Evolutionary conservation across 2,888 invertebrate genomes (phyloP).

Genomic region (Diogma glabrata): DNA sequence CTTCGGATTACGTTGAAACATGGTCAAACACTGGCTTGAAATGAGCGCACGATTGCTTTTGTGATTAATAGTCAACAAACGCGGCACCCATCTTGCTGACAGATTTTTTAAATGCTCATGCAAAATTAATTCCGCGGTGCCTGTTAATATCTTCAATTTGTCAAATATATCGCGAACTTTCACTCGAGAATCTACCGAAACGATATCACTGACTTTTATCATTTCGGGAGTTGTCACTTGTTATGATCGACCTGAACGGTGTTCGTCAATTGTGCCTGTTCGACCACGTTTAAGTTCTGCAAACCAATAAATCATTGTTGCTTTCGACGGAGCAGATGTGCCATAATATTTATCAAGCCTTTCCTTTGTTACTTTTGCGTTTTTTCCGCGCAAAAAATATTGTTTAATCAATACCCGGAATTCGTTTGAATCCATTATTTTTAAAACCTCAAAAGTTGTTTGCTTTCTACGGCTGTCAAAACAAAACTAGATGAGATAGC

Average conservation of each 20-base stretch:
- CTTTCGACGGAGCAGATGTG: background rate
- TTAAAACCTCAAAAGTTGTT: background rate
- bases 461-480: background rate
- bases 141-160: slow-evolving; percentile 18
- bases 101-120: slow-evolving; percentile 24
- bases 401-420: background rate
- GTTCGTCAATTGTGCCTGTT: background rate
- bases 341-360: background rate
- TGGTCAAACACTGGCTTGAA: slow-evolving; percentile 23
- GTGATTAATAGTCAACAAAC: slow-evolving; percentile 21
- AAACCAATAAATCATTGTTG: background rate
- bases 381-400: background rate
- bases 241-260: background rate
- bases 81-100: slow-evolving; percentile 19
- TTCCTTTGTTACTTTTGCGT: background rate
- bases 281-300: background rate
- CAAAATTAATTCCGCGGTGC: slow-evolving; percentile 19
- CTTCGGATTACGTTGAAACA: slow-evolving; percentile 24
- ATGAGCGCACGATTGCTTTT: slow-evolving; percentile 21
- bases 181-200: slow-evolving; percentile 23
- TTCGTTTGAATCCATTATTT: background rate
- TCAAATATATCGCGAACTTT: slow-evolving; percentile 24
- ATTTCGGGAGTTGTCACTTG: background rate
- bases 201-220: slow-evolving; percentile 23
- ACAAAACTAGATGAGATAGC: too few relatives aligned